These are phyloP conservation scores for Phallusia fumigata DNA, from an alignment of 23 tunicate species.

Conservation along the genomic window DNA sequence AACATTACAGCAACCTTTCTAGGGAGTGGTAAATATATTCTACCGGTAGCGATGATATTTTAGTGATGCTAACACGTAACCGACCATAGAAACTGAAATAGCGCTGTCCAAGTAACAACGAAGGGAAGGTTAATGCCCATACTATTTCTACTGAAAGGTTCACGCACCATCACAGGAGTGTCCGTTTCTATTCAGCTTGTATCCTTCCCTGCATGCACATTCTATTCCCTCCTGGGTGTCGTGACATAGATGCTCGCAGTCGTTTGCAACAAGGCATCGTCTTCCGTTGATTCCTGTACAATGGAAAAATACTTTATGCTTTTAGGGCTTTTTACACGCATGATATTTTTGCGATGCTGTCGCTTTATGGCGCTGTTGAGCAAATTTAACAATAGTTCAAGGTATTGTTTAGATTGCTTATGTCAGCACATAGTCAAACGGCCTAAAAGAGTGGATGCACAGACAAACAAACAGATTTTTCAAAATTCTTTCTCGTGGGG, in stretches of 20 bases:
- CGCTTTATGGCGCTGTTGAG: neutral
- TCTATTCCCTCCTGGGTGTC: slow-evolving; percentile 46
- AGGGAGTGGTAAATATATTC: too few relatives aligned
- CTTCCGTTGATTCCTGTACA: slow-evolving; percentile 24
- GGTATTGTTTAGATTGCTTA: too few relatives aligned
- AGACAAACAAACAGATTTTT: too few relatives aligned
- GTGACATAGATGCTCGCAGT: slow-evolving; percentile 62
- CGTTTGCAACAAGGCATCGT: slow-evolving; percentile 57
- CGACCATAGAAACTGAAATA: too few relatives aligned
- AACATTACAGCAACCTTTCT: too few relatives aligned
- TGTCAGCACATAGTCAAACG: too few relatives aligned
- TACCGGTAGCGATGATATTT: too few relatives aligned
- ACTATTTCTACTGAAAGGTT: neutral
- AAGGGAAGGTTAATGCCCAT: too few relatives aligned
- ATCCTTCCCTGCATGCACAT: slow-evolving; percentile 78
- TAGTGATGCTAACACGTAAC: too few relatives aligned
- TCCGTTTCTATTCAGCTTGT: slow-evolving; percentile 45
- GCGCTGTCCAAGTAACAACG: too few relatives aligned
- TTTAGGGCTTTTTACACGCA: neutral
- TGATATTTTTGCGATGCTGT: neutral
- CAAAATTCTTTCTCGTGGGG: too few relatives aligned
- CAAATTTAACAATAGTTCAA: neutral
- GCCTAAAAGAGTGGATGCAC: too few relatives aligned
- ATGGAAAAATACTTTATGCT: neutral
- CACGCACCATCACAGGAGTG: slow-evolving; percentile 51